Evolutionary conservation across 2,888 invertebrate genomes (phyloP).

Genomic region (Electrophaes corylata): DNA sequence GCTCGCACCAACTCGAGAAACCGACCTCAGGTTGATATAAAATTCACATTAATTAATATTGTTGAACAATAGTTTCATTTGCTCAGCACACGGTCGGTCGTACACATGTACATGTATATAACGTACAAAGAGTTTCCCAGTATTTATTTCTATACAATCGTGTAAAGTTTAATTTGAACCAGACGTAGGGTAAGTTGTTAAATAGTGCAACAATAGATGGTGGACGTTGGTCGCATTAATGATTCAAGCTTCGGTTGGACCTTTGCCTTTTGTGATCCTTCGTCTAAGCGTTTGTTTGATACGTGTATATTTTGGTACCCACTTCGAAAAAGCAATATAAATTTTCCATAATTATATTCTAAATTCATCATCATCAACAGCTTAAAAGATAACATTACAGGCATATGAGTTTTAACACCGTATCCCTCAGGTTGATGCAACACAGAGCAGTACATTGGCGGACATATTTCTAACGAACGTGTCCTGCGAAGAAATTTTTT

Average conservation of each 20-base stretch:
- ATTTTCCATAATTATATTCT: not conserved
- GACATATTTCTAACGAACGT: no score
- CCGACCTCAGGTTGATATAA: constrained; percentile 60
- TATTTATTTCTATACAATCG: constrained; percentile 72
- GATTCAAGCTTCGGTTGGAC: constrained; percentile 72
- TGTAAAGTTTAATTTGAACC: constrained; percentile 65
- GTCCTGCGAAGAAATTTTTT: no score
- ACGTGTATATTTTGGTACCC: constrained; percentile 30
- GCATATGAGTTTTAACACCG: no score
- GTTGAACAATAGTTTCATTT: constrained; percentile 76
- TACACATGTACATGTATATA: constrained; percentile 44
- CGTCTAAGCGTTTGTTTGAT: constrained; percentile 49
- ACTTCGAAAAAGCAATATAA: constrained; percentile 8
- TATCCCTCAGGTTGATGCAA: no score
- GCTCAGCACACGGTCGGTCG: constrained; percentile 44
- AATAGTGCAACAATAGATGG: constrained; percentile 80
- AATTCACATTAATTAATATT: constrained; percentile 72
- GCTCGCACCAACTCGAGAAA: constrained; percentile 38
- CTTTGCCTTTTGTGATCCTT: constrained; percentile 67
- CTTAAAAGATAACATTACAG: no score
- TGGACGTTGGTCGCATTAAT: constrained; percentile 69
- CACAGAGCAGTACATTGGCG: no score
- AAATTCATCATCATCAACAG: no score
- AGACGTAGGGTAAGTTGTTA: constrained; percentile 65
- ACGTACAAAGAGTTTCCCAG: constrained; percentile 66